phyloP scores from a whole-genome alignment of 2,113 vertebrate genomes.

The Saguinus midas region DNA sequence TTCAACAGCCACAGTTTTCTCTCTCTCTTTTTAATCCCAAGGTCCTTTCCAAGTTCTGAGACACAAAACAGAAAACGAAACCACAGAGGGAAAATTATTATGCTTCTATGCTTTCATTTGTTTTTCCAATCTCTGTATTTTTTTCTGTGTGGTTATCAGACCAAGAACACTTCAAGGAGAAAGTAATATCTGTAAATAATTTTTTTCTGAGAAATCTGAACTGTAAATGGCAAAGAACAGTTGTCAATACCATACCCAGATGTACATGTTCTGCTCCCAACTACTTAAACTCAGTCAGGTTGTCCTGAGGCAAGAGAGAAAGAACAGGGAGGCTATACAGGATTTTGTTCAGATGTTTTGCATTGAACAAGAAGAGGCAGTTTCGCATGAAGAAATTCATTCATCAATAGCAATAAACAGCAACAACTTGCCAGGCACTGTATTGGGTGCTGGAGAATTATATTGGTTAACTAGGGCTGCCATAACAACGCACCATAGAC shows the following conservation, averaged over 20 bases:
- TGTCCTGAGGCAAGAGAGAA: neutral
- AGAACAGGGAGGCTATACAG: neutral
- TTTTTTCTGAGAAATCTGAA: neutral
- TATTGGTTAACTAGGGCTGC: neutral
- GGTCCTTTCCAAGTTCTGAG: neutral
- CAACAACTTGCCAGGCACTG: too few relatives aligned
- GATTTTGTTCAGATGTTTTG: neutral
- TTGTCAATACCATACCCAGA: too few relatives aligned
- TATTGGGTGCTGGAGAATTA: neutral
- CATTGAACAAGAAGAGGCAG: neutral
- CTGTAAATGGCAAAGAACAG: neutral
- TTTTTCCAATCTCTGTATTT: neutral
- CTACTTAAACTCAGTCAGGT: neutral
- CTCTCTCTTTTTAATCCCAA: neutral
- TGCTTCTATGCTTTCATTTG: neutral
- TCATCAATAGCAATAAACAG: neutral
- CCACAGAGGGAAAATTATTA: neutral
- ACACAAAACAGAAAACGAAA: neutral
- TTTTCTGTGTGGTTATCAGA: neutral
- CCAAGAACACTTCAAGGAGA: neutral
- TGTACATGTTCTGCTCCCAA: neutral
- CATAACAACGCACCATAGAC: neutral
- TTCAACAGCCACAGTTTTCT: neutral
- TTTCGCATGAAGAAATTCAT: neutral
- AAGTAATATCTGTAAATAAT: neutral